phyloP scores from a whole-genome alignment of 2,888 invertebrate species.

The Trichogramma evanescens region DNA sequence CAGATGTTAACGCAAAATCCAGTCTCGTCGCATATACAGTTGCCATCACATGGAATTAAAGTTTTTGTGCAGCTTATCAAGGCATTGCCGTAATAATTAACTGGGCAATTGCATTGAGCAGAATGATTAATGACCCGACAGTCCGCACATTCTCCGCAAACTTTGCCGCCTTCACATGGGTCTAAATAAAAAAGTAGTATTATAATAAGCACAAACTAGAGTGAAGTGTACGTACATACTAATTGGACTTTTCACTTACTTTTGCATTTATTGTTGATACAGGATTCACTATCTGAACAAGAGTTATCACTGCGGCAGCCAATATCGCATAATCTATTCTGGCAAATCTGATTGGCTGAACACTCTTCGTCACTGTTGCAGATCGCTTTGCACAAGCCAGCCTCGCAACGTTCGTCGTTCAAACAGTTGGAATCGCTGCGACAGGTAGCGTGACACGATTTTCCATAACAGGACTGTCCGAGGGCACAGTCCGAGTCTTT shows the following conservation, averaged over 20 bases:
- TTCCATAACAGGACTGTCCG: conserved; percentile 70
- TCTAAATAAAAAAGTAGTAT: conserved; percentile 47
- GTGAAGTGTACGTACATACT: not conserved
- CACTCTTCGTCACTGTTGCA: conserved; percentile 83
- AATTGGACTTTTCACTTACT: conserved; percentile 48
- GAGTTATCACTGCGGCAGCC: conserved; percentile 81
- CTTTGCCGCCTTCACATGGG: conserved; percentile 67
- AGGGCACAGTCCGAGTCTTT: conserved; percentile 62
- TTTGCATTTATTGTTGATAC: conserved; percentile 74
- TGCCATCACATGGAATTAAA: conserved; percentile 64
- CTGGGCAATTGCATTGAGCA: conserved; percentile 78
- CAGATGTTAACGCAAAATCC: conserved; percentile 74
- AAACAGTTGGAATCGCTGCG: conserved; percentile 76
- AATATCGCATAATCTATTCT: conserved; percentile 75
- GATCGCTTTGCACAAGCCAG: conserved; percentile 73
- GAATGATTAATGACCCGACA: conserved; percentile 79
- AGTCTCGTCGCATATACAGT: conserved; percentile 73
- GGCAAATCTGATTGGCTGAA: conserved; percentile 74
- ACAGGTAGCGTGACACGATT: conserved; percentile 71
- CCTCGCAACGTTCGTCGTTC: conserved; percentile 77
- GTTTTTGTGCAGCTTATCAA: conserved; percentile 69
- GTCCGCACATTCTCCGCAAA: conserved; percentile 77
- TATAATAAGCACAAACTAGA: not conserved
- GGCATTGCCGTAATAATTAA: conserved; percentile 75
- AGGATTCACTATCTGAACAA: conserved; percentile 69